phyloP scores from a whole-genome alignment of 2,888 invertebrate species.

The Hypercompe scribonia region DNA sequence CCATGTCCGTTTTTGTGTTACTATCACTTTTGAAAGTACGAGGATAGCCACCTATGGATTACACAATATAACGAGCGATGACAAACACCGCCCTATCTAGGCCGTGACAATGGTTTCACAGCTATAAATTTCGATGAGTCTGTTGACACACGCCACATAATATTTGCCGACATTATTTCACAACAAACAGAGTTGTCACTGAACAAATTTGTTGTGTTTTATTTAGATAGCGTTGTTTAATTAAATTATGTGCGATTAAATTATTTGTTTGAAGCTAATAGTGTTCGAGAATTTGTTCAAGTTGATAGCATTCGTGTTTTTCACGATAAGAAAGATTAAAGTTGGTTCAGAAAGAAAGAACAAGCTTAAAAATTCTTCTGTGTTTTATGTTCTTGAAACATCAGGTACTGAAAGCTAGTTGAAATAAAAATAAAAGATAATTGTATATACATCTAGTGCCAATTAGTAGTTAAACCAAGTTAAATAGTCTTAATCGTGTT shows the following conservation, averaged over 20 bases:
- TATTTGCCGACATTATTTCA: constrained; percentile 78
- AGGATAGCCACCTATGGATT: constrained; percentile 24
- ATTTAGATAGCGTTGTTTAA: constrained; percentile 78
- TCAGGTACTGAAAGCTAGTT: constrained; percentile 3
- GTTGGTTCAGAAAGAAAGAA: constrained; percentile 66
- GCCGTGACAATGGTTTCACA: constrained; percentile 60
- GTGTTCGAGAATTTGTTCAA: constrained; percentile 61
- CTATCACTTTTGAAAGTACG: constrained; percentile 13
- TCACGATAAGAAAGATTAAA: constrained; percentile 64
- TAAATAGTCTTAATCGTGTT: not conserved
- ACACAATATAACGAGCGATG: constrained; percentile 18
- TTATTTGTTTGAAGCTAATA: constrained; percentile 71
- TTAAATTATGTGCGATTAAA: constrained; percentile 71
- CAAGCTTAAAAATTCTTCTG: constrained; percentile 45
- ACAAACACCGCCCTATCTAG: constrained; percentile 36
- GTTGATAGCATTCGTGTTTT: constrained; percentile 62
- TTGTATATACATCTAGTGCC: not conserved
- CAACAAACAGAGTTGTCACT: constrained; percentile 74
- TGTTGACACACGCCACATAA: constrained; percentile 66
- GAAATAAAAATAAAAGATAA: constrained; percentile 15
- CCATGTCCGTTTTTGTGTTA: constrained; percentile 33
- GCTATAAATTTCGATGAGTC: constrained; percentile 77
- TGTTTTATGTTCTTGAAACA: constrained; percentile 28
- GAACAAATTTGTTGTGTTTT: constrained; percentile 78
- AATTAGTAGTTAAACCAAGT: not conserved